phyloP scores from a whole-genome alignment of 2,797 vertebrate genomes.

The Brachymystax lenok region DNA sequence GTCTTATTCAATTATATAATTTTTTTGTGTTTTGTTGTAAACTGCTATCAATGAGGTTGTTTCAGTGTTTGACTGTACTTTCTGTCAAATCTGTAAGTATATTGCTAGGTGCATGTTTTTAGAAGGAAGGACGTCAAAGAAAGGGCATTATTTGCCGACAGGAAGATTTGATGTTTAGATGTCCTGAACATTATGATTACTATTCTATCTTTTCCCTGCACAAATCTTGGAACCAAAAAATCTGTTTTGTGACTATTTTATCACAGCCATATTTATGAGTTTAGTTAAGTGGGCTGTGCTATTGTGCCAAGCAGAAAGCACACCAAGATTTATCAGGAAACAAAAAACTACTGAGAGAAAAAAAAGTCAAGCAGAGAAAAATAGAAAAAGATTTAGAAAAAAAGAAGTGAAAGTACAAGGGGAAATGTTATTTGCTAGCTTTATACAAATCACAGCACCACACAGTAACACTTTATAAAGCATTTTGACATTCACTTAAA shows the following conservation, averaged over 20 bases:
- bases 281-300: conserved; percentile 83
- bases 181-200: conserved; percentile 68
- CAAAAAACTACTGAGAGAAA: conserved; percentile 82
- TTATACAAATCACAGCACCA: conserved; percentile 85
- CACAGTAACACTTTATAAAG: conserved; percentile 85
- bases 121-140: conserved; percentile 55
- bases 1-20: conserved; percentile 78
- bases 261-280: conserved; percentile 83
- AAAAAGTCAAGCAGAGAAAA: conserved; percentile 25
- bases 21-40: conserved; percentile 61
- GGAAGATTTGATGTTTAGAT: conserved; percentile 74
- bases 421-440: conserved; percentile 82
- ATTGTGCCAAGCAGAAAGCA: conserved; percentile 84
- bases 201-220: conserved; percentile 71
- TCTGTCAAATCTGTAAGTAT: conserved; percentile 68
- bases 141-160: conserved; percentile 71
- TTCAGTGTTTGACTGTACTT: conserved; percentile 35
- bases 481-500: conserved; percentile 86
- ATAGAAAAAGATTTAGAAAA: conserved; percentile 46
- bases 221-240: conserved; percentile 87
- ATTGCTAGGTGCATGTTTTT: conserved; percentile 64
- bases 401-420: conserved; percentile 67
- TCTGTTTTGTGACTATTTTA: conserved; percentile 84
- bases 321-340: conserved; percentile 83
- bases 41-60: conserved; percentile 66